Evolutionary conservation across 2,113 vertebrate species (phyloP).

Genomic region (Dicentrarchus labrax): DNA sequence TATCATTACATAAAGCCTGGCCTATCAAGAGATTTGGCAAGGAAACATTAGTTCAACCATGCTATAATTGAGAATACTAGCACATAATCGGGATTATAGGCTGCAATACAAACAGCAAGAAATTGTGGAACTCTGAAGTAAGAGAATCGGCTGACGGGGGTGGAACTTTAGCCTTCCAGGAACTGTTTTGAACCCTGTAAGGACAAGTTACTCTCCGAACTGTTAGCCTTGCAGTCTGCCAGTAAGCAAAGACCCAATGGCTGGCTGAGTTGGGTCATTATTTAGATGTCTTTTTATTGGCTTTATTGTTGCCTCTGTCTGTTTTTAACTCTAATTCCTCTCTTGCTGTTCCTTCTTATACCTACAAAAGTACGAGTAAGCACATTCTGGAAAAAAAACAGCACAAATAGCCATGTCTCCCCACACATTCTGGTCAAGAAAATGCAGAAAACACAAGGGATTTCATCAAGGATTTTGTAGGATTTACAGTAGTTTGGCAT

Average conservation of each 20-base stretch:
- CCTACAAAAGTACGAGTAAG: slow-evolving; percentile 23
- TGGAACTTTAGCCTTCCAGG: slow-evolving; percentile 45
- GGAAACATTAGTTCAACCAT: not conserved
- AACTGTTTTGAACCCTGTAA: slow-evolving; percentile 56
- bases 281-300: slow-evolving; percentile 73
- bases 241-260: slow-evolving; percentile 61
- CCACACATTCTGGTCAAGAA: slow-evolving; percentile 5
- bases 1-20: slow-evolving; percentile 12
- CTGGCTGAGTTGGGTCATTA: slow-evolving; percentile 61
- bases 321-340: slow-evolving; percentile 34
- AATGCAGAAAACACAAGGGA: not conserved
- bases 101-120: slow-evolving; percentile 32
- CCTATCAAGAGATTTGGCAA: not conserved
- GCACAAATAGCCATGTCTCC: not conserved
- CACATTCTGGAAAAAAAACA: not conserved
- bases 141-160: slow-evolving; percentile 25
- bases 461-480: slow-evolving; percentile 4
- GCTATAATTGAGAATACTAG: slow-evolving; percentile 12
- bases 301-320: slow-evolving; percentile 24
- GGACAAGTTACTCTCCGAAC: slow-evolving; percentile 55
- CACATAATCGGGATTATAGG: slow-evolving; percentile 16
- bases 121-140: slow-evolving; percentile 49
- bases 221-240: slow-evolving; percentile 51
- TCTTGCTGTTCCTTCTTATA: slow-evolving; percentile 17
- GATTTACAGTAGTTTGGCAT: slow-evolving; percentile 24